Percentiles rank a stretch among this genome's conserved stretches.
phyloP scores from a whole-genome alignment of 1,140 invertebrate genomes.

The Heliconius nattereri region DNA sequence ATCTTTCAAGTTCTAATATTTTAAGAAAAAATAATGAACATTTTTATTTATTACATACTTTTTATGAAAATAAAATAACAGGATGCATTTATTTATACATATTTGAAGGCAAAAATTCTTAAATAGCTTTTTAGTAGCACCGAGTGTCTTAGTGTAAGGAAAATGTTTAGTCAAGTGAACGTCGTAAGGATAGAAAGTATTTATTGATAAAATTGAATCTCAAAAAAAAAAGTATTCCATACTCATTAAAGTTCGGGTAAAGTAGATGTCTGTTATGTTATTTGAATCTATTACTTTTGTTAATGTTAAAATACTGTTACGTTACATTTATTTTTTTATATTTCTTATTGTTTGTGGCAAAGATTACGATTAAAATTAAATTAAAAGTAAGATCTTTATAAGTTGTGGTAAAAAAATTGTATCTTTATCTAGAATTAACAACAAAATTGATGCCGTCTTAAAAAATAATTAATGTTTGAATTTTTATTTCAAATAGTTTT shows the following conservation, averaged over 20 bases:
- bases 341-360: background rate
- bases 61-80: background rate
- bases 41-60: too few species aligned
- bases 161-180: conserved; percentile 61
- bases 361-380: background rate
- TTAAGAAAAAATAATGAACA: too few species aligned
- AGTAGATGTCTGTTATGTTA: conserved; percentile 75
- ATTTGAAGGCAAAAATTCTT: background rate
- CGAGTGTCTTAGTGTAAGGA: conserved; percentile 66
- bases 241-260: conserved; percentile 63
- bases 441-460: conserved; percentile 12
- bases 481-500: conserved; percentile 23
- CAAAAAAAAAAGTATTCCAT: conserved; percentile 51
- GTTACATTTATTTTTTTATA: conserved; percentile 38
- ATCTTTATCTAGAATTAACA: conserved; percentile 3
- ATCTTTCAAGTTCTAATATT: too few species aligned
- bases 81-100: background rate
- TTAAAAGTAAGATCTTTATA: conserved; percentile 1
- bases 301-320: conserved; percentile 49
- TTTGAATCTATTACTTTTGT: conserved; percentile 61
- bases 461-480: background rate
- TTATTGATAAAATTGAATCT: conserved; percentile 63
- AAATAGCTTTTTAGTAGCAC: conserved; percentile 27
- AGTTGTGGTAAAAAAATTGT: background rate
- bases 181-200: conserved; percentile 50